Conservation (phyloP, 2,797 vertebrate species). For the Aulostomus chinensis region DNA sequence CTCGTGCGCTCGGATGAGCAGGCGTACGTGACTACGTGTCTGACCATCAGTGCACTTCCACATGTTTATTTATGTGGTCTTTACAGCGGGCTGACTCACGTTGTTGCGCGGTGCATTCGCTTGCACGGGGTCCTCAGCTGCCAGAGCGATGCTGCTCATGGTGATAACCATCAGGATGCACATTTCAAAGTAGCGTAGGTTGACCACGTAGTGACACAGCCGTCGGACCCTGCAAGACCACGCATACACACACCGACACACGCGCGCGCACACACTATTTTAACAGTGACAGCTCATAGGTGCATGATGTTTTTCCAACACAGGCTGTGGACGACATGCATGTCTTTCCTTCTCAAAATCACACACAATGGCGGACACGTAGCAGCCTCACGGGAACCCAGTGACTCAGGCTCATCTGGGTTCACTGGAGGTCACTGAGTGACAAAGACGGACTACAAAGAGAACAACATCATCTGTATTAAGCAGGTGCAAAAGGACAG, state of each 20-base stretch:
- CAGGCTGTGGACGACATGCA: background rate
- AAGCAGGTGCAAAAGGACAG: no score
- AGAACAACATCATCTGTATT: no score
- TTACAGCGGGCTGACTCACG: constrained; percentile 77
- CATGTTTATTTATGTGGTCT: constrained; percentile 27
- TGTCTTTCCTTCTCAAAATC: background rate
- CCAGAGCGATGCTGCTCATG: constrained; percentile 97
- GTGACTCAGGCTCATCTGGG: no score
- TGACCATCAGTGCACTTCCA: background rate
- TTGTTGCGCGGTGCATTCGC: constrained; percentile 89
- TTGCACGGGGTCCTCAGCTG: constrained; percentile 93
- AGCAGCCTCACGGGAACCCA: no score
- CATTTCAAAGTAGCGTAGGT: constrained; percentile 96
- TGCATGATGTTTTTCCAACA: background rate
- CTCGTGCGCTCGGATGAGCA: background rate
- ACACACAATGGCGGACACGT: no score
- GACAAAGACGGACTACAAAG: no score
- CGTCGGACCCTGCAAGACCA: constrained; percentile 85
- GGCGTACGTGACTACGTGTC: constrained; percentile 5
- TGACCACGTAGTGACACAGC: constrained; percentile 94
- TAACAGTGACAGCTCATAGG: constrained; percentile 7
- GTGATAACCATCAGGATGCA: constrained; percentile 96
- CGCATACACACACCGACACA: constrained; percentile 12
- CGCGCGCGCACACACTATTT: background rate
- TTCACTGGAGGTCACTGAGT: no score